These are phyloP conservation scores for Drosophila murphyi DNA, from an alignment of 1,140 invertebrate species.

Conservation along the genomic window DNA sequence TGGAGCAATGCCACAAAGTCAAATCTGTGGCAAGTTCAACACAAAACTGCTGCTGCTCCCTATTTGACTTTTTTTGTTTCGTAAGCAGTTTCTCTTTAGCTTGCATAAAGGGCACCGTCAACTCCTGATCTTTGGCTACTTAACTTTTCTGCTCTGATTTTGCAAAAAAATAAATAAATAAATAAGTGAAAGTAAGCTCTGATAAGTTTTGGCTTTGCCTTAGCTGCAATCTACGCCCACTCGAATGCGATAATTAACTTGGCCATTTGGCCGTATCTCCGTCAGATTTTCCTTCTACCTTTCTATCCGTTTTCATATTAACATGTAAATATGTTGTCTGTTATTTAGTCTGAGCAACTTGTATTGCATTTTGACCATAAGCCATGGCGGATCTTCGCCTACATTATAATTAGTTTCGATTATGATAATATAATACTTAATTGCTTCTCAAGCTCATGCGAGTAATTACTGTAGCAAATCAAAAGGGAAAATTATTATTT, in stretches of 20 bases:
- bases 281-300: slow-evolving; percentile 37
- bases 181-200: slow-evolving; percentile 58
- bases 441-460: slow-evolving; percentile 52
- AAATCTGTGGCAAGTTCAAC: slow-evolving; percentile 64
- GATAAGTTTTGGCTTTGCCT: slow-evolving; percentile 57
- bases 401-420: slow-evolving; percentile 67
- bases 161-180: slow-evolving; percentile 3
- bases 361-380: slow-evolving; percentile 14
- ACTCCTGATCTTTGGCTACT: slow-evolving; percentile 56
- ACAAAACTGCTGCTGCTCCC: slow-evolving; percentile 50
- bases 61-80: slow-evolving; percentile 79
- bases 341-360: slow-evolving; percentile 53
- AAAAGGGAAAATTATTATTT: background rate
- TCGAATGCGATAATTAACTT: slow-evolving; percentile 42
- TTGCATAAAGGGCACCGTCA: slow-evolving; percentile 33
- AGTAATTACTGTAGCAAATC: slow-evolving; percentile 19
- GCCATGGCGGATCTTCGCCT: slow-evolving; percentile 24
- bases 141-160: slow-evolving; percentile 70
- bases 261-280: slow-evolving; percentile 47
- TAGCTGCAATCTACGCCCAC: slow-evolving; percentile 23
- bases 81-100: slow-evolving; percentile 77
- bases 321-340: slow-evolving; percentile 79
- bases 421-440: slow-evolving; percentile 41
- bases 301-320: slow-evolving; percentile 54
- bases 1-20: slow-evolving; percentile 38